Conservation (phyloP, 1,140 invertebrate genomes). For the Drosophila tropicalis region DNA sequence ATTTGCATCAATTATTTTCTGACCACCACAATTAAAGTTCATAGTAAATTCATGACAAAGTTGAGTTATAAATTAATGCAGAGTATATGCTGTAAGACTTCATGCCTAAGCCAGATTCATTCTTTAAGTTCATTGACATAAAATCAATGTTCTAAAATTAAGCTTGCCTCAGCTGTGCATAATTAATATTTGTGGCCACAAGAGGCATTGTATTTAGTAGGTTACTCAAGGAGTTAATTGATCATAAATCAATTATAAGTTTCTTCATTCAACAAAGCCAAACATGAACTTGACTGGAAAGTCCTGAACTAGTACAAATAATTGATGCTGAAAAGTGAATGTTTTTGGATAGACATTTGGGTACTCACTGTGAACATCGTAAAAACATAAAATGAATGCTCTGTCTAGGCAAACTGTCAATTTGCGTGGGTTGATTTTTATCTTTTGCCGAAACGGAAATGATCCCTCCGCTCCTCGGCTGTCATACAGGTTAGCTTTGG, state of each 20-base stretch:
- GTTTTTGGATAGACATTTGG: background rate
- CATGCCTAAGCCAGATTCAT: too few species aligned
- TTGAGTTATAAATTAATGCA: background rate
- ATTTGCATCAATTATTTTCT: background rate
- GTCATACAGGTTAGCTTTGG: background rate
- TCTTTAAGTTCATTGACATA: constrained; percentile 42
- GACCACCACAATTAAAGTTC: too few species aligned
- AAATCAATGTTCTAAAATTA: constrained; percentile 62
- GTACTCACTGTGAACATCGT: constrained; percentile 4
- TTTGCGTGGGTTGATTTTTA: constrained; percentile 27
- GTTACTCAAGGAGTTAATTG: background rate
- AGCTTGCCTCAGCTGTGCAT: background rate
- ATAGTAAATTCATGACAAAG: too few species aligned
- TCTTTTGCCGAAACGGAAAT: constrained; percentile 13
- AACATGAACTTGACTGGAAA: background rate
- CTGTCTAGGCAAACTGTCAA: background rate
- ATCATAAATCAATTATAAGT: background rate
- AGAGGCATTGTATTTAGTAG: background rate
- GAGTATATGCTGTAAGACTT: constrained; percentile 4
- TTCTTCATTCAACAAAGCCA: background rate
- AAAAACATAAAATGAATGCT: constrained; percentile 1
- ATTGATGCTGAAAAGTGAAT: too few species aligned
- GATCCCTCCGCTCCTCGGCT: background rate
- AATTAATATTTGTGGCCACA: background rate
- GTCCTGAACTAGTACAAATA: background rate